phyloP scores from a whole-genome alignment of 2,797 vertebrate genomes.

The Ataeniobius toweri region DNA sequence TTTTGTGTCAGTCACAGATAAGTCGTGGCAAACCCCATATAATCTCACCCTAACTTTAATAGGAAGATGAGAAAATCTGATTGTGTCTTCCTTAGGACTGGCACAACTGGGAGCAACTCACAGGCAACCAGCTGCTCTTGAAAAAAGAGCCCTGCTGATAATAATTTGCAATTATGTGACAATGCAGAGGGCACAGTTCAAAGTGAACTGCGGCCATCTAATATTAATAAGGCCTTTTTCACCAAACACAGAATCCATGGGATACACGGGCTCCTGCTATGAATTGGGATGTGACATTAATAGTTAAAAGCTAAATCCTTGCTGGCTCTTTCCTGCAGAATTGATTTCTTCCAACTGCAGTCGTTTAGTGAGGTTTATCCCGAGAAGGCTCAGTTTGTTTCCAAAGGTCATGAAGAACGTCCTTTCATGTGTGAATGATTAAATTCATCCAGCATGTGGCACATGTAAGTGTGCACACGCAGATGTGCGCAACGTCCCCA shows the following conservation, averaged over 20 bases:
- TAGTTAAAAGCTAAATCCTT: constrained; percentile 58
- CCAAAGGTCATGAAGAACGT: constrained; percentile 82
- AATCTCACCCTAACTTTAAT: constrained; percentile 67
- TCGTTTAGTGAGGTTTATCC: constrained; percentile 71
- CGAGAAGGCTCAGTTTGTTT: constrained; percentile 65
- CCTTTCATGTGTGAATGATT: constrained; percentile 76
- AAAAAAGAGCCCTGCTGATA: constrained; percentile 30
- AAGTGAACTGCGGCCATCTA: constrained; percentile 52
- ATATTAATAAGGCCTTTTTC: constrained; percentile 55
- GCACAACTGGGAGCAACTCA: constrained; percentile 42
- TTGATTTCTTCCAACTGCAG: constrained; percentile 71
- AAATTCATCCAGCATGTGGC: constrained; percentile 63
- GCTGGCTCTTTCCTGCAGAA: constrained; percentile 56
- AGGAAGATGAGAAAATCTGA: constrained; percentile 72
- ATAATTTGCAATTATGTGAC: constrained; percentile 61
- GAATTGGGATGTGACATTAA: constrained; percentile 58
- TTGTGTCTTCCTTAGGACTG: constrained; percentile 64
- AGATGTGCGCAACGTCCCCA: constrained; percentile 25
- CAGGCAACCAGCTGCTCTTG: constrained; percentile 48
- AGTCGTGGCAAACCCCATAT: constrained; percentile 57
- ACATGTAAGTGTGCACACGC: constrained; percentile 23
- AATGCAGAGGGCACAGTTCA: constrained; percentile 61
- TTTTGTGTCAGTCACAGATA: constrained; percentile 67
- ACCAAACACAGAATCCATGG: constrained; percentile 25
- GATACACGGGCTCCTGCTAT: constrained; percentile 29